Conservation (phyloP, 2,797 vertebrate genomes). For the Melopsittacus undulatus region DNA sequence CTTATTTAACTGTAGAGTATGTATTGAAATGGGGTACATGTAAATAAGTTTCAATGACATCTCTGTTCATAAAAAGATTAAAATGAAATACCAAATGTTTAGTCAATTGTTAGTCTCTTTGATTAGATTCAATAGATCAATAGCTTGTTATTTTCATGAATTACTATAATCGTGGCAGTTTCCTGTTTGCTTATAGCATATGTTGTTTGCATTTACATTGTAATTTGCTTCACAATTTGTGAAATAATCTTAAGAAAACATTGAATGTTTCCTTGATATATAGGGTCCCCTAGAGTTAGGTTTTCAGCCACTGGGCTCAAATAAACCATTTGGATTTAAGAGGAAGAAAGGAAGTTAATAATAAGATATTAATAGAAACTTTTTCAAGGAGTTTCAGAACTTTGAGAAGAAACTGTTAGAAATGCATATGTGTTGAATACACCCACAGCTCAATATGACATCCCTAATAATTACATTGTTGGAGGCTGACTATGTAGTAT, state of each 20-base stretch:
- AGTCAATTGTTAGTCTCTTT: slow-evolving; percentile 36
- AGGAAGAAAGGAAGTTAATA: neutral
- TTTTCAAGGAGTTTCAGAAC: neutral
- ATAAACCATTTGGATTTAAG: neutral
- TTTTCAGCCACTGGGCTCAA: neutral
- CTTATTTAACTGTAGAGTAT: neutral
- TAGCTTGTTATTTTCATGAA: slow-evolving; percentile 42
- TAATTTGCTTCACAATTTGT: slow-evolving; percentile 29
- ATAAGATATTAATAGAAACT: neutral
- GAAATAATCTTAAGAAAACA: neutral
- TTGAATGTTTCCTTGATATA: neutral
- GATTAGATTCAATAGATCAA: slow-evolving; percentile 42
- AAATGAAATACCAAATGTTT: neutral
- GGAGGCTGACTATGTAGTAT: neutral
- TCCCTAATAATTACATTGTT: neutral
- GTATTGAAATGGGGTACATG: neutral
- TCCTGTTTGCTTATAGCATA: slow-evolving; percentile 26
- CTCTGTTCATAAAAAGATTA: slow-evolving; percentile 26
- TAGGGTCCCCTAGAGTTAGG: neutral
- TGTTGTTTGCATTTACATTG: slow-evolving; percentile 48
- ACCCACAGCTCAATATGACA: neutral
- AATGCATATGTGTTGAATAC: neutral
- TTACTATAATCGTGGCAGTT: slow-evolving; percentile 38
- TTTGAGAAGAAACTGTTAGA: slow-evolving; percentile 1
- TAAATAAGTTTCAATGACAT: slow-evolving; percentile 1